Base-by-base conservation (phyloP, 2,888 invertebrate genomes). In the Marasmarcha lunaedactyla region DNA sequence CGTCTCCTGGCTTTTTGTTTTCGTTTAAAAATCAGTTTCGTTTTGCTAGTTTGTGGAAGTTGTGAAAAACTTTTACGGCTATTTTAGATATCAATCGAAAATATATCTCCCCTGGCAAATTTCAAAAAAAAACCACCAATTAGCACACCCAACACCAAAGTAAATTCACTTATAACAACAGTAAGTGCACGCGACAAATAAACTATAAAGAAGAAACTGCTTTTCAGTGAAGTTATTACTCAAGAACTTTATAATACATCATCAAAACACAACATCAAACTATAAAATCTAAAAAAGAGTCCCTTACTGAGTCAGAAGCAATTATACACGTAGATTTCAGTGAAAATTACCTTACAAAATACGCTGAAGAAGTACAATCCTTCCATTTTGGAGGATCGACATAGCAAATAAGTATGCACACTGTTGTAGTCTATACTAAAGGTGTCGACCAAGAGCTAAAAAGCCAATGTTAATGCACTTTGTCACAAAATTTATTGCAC, bases 1-100 rank as follows among this genome's bases (percentile, higher is more conserved):
- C 42, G 38, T 44, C 44, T 44, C 42, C 42, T 44, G 44, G 42
- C 42, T 37, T 36, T 46, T 44, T 46, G 39, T 46, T 44, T 42
- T 44, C 39, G 42, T 39, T 46, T 40, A 43, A n/a, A 39, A 45
- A 45, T 42, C 41, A 34, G 26, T 41, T 37, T 41, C 37, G 37
- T 34, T 41, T 41, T n/a, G n/a, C n/a, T 36, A 41, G 33, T 43
- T 26, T 39, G 37, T 42, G 15, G 41, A 41, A 41, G 37, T 41
- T 39, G 36, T 37, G 36, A 46, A 25, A 25, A 11, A 36, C 41
- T 41, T 45, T 45, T 43, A 41, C 40, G 36, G 41, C 42, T 42
- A 45, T 41, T 45, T 45, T 42, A 37, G 41, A 39, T 42, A 34
- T 45, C 35, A 35, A 45, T 45, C 36, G 39, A 42, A 42, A 42